Conservation (phyloP, 1,140 invertebrate genomes). For the Bombus picipes region DNA sequence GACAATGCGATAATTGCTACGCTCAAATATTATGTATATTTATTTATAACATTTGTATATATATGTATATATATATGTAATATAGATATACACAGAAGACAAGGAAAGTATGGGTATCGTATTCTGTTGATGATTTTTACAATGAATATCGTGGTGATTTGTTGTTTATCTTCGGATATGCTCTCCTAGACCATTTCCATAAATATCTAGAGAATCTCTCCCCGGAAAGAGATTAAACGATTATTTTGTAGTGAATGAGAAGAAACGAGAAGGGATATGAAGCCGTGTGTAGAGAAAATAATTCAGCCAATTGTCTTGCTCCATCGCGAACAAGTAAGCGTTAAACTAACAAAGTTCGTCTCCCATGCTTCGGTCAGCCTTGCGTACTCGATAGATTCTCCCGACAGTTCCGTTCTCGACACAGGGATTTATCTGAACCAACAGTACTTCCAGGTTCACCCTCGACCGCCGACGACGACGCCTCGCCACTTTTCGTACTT, state of each 20-base stretch:
- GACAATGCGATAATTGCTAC: slow-evolving; percentile 46
- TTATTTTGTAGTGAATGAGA: background rate
- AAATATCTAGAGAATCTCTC: background rate
- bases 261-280: slow-evolving; percentile 7
- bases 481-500: background rate
- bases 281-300: slow-evolving; percentile 29
- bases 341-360: slow-evolving; percentile 28
- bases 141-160: slow-evolving; percentile 64
- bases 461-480: background rate
- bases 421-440: background rate
- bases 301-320: slow-evolving; percentile 47
- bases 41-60: background rate
- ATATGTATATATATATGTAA: background rate
- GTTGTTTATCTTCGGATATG: slow-evolving; percentile 30
- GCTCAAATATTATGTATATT: slow-evolving; percentile 34
- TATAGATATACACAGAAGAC: slow-evolving; percentile 10
- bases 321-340: slow-evolving; percentile 44
- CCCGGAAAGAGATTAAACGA: background rate
- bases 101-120: background rate
- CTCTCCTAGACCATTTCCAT: background rate
- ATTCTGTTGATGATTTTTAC: slow-evolving; percentile 71
- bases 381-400: slow-evolving; percentile 40
- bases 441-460: background rate
- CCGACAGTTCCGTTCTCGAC: background rate
- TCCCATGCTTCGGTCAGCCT: slow-evolving; percentile 55